Percentiles rank a stretch among this genome's conserved stretches.
phyloP scores from a whole-genome alignment of 2,888 invertebrate species.

The Eubasilissa splendida region DNA sequence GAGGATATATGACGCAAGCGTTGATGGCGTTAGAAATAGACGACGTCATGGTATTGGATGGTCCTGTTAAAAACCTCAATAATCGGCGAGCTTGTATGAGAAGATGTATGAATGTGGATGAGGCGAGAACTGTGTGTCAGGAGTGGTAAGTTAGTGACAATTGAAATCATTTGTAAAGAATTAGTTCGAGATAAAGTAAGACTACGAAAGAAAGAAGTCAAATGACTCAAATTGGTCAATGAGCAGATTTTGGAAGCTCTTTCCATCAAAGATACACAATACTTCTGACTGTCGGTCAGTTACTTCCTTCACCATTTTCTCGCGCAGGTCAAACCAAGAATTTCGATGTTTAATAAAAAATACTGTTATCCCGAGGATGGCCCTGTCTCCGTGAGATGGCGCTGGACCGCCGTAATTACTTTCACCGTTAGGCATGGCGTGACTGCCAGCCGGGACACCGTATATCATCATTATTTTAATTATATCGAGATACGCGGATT shows the following conservation, averaged over 20 bases:
- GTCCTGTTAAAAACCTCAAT: too few relatives aligned
- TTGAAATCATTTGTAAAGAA: too few relatives aligned
- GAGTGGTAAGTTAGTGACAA: too few relatives aligned
- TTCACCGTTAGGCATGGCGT: slow-evolving; percentile 12
- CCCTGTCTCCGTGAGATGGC: neutral
- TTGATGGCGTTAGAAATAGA: too few relatives aligned
- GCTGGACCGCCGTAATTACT: slow-evolving; percentile 4
- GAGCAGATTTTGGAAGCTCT: neutral
- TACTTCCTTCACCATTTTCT: neutral
- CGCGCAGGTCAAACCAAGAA: neutral
- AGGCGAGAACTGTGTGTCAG: too few relatives aligned
- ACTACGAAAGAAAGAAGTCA: too few relatives aligned
- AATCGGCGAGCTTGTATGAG: too few relatives aligned
- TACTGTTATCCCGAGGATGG: slow-evolving; percentile 9
- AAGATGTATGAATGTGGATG: too few relatives aligned
- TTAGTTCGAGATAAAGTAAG: too few relatives aligned
- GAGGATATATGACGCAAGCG: too few relatives aligned
- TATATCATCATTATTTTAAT: slow-evolving; percentile 16
- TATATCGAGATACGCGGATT: slow-evolving; percentile 11
- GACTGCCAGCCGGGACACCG: neutral
- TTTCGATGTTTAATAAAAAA: slow-evolving; percentile 11
- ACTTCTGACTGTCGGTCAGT: neutral
- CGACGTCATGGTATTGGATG: too few relatives aligned
- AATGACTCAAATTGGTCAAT: too few relatives aligned
- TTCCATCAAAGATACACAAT: neutral